Percentiles rank a stretch among this genome's conserved stretches.
phyloP scores from a whole-genome alignment of 2,797 vertebrate genomes.

The Philypnodon macrostomus region DNA sequence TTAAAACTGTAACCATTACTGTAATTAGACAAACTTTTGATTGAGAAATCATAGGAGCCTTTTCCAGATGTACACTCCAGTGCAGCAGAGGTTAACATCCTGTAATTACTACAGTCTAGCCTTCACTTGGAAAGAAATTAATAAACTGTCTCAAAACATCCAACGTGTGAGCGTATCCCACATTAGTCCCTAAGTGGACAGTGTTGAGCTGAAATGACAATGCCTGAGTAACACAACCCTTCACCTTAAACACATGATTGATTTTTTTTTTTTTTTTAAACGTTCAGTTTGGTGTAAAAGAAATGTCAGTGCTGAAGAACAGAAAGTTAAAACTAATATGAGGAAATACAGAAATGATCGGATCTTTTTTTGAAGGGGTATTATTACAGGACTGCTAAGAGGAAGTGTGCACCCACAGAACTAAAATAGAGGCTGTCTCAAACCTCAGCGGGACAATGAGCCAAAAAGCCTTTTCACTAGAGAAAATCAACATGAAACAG shows the following conservation, averaged over 20 bases:
- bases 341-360: constrained; percentile 55
- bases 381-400: constrained; percentile 70
- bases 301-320: constrained; percentile 36
- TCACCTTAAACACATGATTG: constrained; percentile 24
- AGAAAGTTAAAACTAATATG: constrained; percentile 50
- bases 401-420: constrained; percentile 59
- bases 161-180: constrained; percentile 7
- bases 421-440: constrained; percentile 59
- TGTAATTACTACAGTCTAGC: constrained; percentile 17
- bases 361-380: constrained; percentile 62
- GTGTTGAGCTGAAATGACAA: constrained; percentile 40
- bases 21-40: constrained; percentile 55
- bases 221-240: constrained; percentile 28
- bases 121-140: constrained; percentile 1
- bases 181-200: constrained; percentile 31
- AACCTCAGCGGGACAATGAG: constrained; percentile 61
- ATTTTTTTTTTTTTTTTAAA: too few species aligned
- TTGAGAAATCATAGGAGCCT: constrained; percentile 27
- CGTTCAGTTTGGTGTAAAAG: constrained; percentile 10
- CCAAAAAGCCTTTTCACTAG: constrained; percentile 27
- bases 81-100: constrained; percentile 34
- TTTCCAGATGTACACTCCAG: constrained; percentile 26
- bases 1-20: constrained; percentile 71
- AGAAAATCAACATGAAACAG: constrained; percentile 24
- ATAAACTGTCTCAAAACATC: constrained; percentile 12